Conservation (phyloP, 30 jellyfish, hydroid and myxozoan species). For the Aurelia sp. region DNA sequence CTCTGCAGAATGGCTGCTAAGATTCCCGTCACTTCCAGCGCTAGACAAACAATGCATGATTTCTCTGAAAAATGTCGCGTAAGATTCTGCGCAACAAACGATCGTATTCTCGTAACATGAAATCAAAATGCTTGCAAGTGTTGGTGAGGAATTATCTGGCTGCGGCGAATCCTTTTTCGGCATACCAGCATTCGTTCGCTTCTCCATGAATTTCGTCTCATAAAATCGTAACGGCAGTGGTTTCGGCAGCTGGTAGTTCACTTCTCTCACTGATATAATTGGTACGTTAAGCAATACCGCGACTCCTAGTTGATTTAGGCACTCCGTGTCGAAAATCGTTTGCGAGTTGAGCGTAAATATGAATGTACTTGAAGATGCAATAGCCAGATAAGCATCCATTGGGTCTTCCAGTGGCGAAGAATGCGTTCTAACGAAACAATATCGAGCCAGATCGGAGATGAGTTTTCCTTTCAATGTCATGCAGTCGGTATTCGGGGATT, state of each 20-base stretch:
- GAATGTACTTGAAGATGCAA: conserved; percentile 78
- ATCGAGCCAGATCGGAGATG: conserved; percentile 54
- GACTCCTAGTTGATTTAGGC: conserved; percentile 88
- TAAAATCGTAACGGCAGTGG: conserved; percentile 68
- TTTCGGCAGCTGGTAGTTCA: conserved; percentile 66
- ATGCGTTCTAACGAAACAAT: conserved; percentile 76
- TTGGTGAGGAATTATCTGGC: conserved; percentile 22
- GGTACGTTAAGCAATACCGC: conserved; percentile 93
- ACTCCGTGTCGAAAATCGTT: conserved; percentile 52
- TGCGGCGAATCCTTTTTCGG: conserved; percentile 3
- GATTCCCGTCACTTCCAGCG: background rate
- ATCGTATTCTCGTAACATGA: conserved; percentile 42
- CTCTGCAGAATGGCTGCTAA: conserved; percentile 30
- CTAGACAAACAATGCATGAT: conserved; percentile 25
- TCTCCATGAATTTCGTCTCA: conserved; percentile 83
- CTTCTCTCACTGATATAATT: conserved; percentile 73
- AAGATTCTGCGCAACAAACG: conserved; percentile 8
- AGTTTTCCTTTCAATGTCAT: conserved; percentile 59
- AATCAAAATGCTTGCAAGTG: conserved; percentile 49
- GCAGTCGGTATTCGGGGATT: conserved; percentile 10
- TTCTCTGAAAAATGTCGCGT: conserved; percentile 27
- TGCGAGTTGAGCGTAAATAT: conserved; percentile 64
- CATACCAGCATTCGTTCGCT: background rate
- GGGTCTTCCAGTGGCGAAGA: conserved; percentile 59
- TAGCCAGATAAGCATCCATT: conserved; percentile 74